phyloP scores from a whole-genome alignment of 2,888 invertebrate genomes.

The Prosopocoilus inquinatus region DNA sequence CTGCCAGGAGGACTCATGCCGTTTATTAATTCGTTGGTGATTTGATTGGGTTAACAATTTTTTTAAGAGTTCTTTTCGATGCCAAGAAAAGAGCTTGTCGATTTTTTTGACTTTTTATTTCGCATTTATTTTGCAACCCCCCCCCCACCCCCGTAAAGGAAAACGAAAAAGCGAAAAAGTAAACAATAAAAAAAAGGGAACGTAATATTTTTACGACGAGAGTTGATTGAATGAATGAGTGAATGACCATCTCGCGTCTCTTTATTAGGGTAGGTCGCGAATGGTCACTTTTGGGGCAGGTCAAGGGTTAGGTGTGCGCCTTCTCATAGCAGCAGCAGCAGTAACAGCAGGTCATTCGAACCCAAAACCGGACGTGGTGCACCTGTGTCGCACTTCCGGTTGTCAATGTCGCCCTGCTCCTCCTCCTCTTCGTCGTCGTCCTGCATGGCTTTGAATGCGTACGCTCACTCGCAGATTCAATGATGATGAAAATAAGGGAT shows the following conservation, averaged over 20 bases:
- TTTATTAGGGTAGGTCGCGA: constrained; percentile 16
- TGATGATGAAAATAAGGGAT: neutral
- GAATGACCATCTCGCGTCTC: constrained; percentile 11
- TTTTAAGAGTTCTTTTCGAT: no score
- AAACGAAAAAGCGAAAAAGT: no score
- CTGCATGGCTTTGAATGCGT: neutral
- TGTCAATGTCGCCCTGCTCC: neutral
- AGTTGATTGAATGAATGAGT: constrained; percentile 6
- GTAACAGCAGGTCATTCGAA: neutral
- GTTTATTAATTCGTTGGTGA: no score
- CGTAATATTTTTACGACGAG: no score
- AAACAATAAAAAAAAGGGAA: no score
- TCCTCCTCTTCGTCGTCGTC: no score
- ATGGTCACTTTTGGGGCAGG: constrained; percentile 33
- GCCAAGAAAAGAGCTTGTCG: no score
- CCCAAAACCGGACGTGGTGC: constrained; percentile 2
- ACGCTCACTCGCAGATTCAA: neutral
- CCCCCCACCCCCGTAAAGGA: no score
- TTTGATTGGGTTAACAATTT: no score
- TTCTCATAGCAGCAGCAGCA: neutral
- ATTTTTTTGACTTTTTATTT: no score
- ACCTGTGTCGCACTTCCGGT: constrained; percentile 1
- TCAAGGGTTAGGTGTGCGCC: constrained; percentile 32
- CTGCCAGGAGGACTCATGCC: no score
- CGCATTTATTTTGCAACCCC: no score